phyloP scores from a whole-genome alignment of 2,113 vertebrate species.

The Sinocyclocheilus rhinocerous region DNA sequence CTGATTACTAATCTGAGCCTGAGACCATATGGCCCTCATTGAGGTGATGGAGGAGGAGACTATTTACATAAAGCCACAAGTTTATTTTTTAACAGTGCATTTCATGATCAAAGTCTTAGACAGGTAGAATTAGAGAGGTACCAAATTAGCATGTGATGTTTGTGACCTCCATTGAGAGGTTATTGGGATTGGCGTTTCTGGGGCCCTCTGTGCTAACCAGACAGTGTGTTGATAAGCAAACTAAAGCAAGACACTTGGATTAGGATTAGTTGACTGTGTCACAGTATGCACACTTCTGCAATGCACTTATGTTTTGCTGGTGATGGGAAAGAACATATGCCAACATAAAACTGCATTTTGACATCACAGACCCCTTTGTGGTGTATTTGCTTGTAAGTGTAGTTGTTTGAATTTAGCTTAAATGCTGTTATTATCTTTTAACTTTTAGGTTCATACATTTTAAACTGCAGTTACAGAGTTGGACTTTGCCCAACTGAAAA shows the following conservation, averaged over 20 bases:
- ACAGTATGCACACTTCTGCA: background rate
- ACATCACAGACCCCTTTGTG: background rate
- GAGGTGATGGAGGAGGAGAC: background rate
- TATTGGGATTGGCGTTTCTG: background rate
- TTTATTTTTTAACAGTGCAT: background rate
- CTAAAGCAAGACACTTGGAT: background rate
- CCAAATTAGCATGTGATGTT: background rate
- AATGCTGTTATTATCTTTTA: background rate
- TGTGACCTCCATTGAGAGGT: background rate
- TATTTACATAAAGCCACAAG: background rate
- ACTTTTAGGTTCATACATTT: background rate
- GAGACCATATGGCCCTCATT: slow-evolving; percentile 29
- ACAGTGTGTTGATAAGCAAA: background rate
- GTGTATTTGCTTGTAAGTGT: background rate
- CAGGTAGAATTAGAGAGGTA: background rate
- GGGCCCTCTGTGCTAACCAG: background rate
- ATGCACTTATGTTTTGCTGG: background rate
- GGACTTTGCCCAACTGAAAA: background rate
- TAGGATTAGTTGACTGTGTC: background rate
- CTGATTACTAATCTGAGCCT: slow-evolving; percentile 40
- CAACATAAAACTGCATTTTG: background rate
- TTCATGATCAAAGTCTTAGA: background rate
- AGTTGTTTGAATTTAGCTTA: background rate
- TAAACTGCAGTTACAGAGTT: background rate
- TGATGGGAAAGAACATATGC: background rate